Percentiles rank a stretch among this genome's conserved stretches.
These are phyloP conservation scores for Lateolabrax maculatus DNA, from an alignment of 2,797 vertebrate species.

Conservation along the genomic window DNA sequence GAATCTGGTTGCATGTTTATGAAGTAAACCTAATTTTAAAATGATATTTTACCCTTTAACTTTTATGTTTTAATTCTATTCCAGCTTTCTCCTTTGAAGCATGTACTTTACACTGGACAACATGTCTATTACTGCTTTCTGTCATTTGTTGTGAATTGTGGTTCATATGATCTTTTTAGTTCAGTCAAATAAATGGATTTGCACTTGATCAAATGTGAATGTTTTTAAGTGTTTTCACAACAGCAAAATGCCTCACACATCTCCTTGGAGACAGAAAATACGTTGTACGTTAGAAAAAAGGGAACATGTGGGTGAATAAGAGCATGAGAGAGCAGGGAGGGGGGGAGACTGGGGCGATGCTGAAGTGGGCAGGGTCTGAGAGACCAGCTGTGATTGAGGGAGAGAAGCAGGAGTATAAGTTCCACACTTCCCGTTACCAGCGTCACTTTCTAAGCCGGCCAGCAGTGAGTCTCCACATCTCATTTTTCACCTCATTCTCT, in stretches of 20 bases:
- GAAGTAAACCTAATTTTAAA: conserved; percentile 19
- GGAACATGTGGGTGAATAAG: conserved; percentile 56
- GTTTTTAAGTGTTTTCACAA: conserved; percentile 35
- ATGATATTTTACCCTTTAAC: conserved; percentile 8
- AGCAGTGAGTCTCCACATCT: conserved; percentile 60
- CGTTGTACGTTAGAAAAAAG: conserved; percentile 25
- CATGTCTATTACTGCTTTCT: not conserved
- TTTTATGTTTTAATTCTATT: conserved; percentile 18
- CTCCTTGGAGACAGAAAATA: conserved; percentile 65
- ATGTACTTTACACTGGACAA: not conserved
- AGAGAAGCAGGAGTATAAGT: conserved; percentile 84
- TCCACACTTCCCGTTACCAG: conserved; percentile 62
- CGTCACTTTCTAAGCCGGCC: conserved; percentile 70
- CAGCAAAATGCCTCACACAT: conserved; percentile 28
- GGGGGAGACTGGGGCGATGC: conserved; percentile 64
- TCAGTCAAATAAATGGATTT: not conserved
- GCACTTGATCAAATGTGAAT: not conserved
- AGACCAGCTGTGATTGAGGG: conserved; percentile 73
- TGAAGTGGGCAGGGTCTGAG: conserved; percentile 80
- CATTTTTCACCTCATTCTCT: conserved; percentile 36
- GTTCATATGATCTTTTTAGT: conserved; percentile 9
- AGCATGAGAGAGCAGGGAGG: conserved; percentile 57
- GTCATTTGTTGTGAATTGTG: conserved; percentile 1
- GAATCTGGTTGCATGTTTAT: conserved; percentile 46
- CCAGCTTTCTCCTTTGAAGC: not conserved